Evolutionary conservation across 2,797 vertebrate genomes (phyloP), one percentile per base, ranked within the genome.

Genomic region (Coccyzus lansbergi): DNA sequence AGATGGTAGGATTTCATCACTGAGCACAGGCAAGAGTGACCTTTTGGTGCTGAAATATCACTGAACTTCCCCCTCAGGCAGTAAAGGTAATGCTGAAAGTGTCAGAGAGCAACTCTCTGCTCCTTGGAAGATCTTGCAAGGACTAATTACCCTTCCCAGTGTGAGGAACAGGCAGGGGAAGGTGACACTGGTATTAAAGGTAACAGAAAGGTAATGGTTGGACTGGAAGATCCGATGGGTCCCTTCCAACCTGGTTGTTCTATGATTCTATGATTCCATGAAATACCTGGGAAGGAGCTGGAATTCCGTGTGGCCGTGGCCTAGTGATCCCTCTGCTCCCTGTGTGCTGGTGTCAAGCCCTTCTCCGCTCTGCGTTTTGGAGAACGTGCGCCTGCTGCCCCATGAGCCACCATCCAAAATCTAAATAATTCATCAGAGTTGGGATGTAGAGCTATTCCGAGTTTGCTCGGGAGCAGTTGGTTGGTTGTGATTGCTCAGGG

Each of bases 331-430:
- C 3, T 21, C 71, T 24, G 59, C 88, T 88, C 55, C 68, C 46
- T 15, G n/a, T 0, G 0, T 1, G 52, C 31, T 1, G 3, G 10
- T 0, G 0, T n/a, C 40, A 55, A 75, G 58, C 65, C 44, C 42
- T 48, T n/a, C 87, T 14, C 31, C 0, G 0, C 34, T 29, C 59
- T 4, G 52, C 24, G 2, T 21, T 51, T 68, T 60, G 68, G 49
- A 25, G 13, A 51, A 19, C 1, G 14, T 21, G n/a, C 19, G 38
- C 18, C 44, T 0, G 2, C 33, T 72, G 31, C 28, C 38, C 79
- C 48, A 0, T 0, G 17, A 60, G 16, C 5, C 58, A 20, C 6
- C 2, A 14, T 7, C 10, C 19, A 51, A 58, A 56, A 56, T n/a
- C 58, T 38, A 10, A 71, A 58, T 5, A 38, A 46, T 36, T 49